Evolutionary conservation across 92 coral and sea anemone species (phyloP).

Genomic region (Paragorgia papillata): DNA sequence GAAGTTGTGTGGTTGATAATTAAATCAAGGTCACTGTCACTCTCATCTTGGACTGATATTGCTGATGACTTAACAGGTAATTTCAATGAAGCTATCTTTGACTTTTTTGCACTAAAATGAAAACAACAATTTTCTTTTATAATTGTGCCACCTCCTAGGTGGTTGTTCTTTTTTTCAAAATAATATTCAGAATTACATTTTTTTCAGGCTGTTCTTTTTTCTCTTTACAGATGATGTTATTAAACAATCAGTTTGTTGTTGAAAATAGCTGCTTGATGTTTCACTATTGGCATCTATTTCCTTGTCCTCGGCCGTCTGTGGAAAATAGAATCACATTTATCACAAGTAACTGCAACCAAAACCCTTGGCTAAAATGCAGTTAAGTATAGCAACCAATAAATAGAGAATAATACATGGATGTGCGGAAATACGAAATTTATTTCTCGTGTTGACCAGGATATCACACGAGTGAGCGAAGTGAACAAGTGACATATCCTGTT

Average conservation of each 20-base stretch:
- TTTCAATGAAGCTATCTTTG: slow-evolving; percentile 10
- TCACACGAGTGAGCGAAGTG: no score
- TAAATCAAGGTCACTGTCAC: neutral
- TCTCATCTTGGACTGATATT: neutral
- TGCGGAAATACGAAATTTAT: no score
- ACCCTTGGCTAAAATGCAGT: no score
- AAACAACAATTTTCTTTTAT: neutral
- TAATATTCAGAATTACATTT: slow-evolving; percentile 54
- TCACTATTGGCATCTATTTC: neutral
- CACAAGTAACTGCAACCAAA: no score
- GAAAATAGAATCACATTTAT: neutral
- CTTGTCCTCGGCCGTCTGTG: slow-evolving; percentile 15
- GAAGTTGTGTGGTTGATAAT: neutral
- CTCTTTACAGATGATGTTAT: slow-evolving; percentile 72
- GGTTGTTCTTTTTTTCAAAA: neutral
- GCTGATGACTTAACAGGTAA: neutral
- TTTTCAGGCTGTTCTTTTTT: slow-evolving; percentile 67
- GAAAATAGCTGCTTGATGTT: slow-evolving; percentile 71
- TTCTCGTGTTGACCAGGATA: no score
- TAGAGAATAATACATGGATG: no score
- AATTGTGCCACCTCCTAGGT: neutral
- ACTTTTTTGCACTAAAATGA: slow-evolving; percentile 34
- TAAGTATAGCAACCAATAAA: no score
- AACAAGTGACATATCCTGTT: no score
- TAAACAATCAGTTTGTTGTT: slow-evolving; percentile 29